These are phyloP conservation scores for Athene cunicularia DNA, from an alignment of 2,113 vertebrate species.

Conservation along the genomic window DNA sequence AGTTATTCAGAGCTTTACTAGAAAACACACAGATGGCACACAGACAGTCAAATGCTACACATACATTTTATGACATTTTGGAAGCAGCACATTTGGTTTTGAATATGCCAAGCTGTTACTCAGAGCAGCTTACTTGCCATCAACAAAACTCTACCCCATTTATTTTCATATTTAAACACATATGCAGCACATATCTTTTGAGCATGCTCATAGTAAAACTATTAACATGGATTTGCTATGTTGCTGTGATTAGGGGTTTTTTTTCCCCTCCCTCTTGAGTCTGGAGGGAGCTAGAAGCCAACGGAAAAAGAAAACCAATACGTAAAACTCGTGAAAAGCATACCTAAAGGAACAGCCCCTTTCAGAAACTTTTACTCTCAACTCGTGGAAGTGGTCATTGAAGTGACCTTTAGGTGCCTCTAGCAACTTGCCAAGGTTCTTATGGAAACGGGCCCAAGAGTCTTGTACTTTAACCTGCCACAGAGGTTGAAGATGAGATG, in stretches of 20 bases:
- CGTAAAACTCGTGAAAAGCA: background rate
- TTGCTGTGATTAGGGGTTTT: constrained; percentile 48
- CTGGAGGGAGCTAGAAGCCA: background rate
- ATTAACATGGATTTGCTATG: constrained; percentile 76
- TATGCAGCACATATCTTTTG: background rate
- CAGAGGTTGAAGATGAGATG: background rate
- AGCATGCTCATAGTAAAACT: constrained; percentile 71
- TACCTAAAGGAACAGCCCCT: background rate
- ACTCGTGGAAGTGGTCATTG: background rate
- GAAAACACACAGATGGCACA: constrained; percentile 68
- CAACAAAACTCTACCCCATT: background rate
- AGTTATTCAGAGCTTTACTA: constrained; percentile 23
- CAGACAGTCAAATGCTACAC: constrained; percentile 45
- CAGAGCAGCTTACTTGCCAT: background rate
- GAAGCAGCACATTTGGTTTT: constrained; percentile 73
- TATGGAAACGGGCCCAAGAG: background rate
- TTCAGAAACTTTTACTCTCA: background rate
- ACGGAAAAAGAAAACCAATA: background rate
- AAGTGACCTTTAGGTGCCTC: background rate
- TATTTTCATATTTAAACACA: background rate
- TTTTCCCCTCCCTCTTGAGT: background rate
- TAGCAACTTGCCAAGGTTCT: background rate
- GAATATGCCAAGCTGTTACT: constrained; percentile 34
- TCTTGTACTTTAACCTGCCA: background rate
- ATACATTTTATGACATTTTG: constrained; percentile 71